Evolutionary conservation across 2,888 invertebrate species (phyloP).

Genomic region (Eilema griseolum): DNA sequence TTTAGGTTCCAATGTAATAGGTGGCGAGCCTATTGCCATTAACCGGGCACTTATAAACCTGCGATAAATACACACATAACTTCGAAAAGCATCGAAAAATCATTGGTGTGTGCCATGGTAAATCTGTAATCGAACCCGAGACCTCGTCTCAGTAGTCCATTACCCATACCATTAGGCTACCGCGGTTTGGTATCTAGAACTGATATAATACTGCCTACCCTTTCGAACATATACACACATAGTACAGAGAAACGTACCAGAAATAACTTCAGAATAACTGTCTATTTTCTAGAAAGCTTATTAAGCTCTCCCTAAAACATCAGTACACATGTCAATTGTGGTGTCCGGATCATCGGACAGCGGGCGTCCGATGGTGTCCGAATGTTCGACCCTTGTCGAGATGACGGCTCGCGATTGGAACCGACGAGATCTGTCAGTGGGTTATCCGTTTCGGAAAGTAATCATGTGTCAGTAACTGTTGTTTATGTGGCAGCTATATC

Average conservation of each 20-base stretch:
- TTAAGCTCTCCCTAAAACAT: conserved; percentile 34
- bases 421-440: conserved; percentile 45
- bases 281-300: conserved; percentile 13
- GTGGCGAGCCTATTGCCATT: too few relatives aligned
- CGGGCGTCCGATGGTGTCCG: conserved; percentile 21
- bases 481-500: conserved; percentile 6
- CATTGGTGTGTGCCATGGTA: too few relatives aligned
- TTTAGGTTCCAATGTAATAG: too few relatives aligned
- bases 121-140: too few relatives aligned
- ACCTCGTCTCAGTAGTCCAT: too few relatives aligned
- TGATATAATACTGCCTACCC: background rate
- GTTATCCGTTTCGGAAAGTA: conserved; percentile 42
- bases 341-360: conserved; percentile 28
- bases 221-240: background rate
- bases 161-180: too few relatives aligned
- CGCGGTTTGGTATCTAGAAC: too few relatives aligned
- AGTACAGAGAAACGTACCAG: background rate
- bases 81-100: too few relatives aligned
- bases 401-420: conserved; percentile 39
- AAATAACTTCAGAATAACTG: background rate
- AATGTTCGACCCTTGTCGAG: conserved; percentile 46
- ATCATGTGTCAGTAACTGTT: conserved; percentile 33
- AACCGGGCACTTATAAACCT: too few relatives aligned
- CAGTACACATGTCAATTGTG: conserved; percentile 44
- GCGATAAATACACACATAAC: too few relatives aligned